Percentiles rank a stretch among this genome's conserved stretches.
phyloP scores from a whole-genome alignment of 2,888 invertebrate genomes.

The Hypena proboscidalis region DNA sequence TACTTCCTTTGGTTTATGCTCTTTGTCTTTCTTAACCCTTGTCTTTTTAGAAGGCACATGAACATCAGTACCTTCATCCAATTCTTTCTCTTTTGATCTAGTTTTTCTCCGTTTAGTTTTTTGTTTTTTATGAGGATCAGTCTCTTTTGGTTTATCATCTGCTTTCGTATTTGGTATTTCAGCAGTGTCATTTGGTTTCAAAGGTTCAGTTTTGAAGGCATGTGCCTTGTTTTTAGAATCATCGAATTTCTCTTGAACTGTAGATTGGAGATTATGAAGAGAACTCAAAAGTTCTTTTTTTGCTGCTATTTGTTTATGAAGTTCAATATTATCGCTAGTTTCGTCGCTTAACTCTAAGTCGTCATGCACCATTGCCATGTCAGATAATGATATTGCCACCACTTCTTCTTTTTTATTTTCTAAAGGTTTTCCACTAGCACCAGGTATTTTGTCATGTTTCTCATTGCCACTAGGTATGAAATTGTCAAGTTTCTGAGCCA shows the following conservation, averaged over 20 bases:
- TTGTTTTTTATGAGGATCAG: slow-evolving; percentile 42
- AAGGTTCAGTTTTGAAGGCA: background rate
- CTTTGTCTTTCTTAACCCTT: slow-evolving; percentile 41
- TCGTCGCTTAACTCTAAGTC: slow-evolving; percentile 78
- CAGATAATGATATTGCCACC: slow-evolving; percentile 11
- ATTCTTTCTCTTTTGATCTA: slow-evolving; percentile 42
- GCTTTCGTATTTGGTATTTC: slow-evolving; percentile 11
- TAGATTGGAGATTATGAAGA: background rate
- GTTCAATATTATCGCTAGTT: slow-evolving; percentile 56
- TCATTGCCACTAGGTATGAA: background rate
- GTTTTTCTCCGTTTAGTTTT: slow-evolving; percentile 48
- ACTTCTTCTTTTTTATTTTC: slow-evolving; percentile 2
- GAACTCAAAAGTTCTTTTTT: slow-evolving; percentile 8
- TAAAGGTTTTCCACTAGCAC: background rate
- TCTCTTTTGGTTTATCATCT: slow-evolving; percentile 20
- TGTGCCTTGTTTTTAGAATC: background rate
- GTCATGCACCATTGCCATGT: slow-evolving; percentile 58
- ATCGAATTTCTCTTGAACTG: background rate
- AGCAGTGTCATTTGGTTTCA: background rate
- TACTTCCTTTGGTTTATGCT: slow-evolving; percentile 42
- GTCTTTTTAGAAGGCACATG: slow-evolving; percentile 35
- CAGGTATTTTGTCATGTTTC: background rate
- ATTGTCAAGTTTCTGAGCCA: background rate
- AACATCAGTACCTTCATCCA: slow-evolving; percentile 20
- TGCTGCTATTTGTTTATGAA: slow-evolving; percentile 4